A percentile compares a stretch with the other conserved stretches of the same genome.
Conservation (phyloP, 2,888 invertebrate species). For the Lasioglossum zephyrum region DNA sequence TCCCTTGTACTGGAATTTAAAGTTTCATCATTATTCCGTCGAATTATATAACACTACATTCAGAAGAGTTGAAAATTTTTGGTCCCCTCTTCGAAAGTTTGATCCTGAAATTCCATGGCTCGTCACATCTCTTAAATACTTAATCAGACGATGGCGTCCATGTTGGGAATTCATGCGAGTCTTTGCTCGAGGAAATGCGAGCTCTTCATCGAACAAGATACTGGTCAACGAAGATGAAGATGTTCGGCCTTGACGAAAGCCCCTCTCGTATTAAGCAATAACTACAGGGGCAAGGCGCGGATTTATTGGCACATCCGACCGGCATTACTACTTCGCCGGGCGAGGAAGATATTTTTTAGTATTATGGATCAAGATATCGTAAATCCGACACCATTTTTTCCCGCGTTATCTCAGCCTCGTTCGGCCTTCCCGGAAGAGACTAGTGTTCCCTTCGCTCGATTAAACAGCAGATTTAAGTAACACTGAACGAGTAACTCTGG, state of each 20-base stretch:
- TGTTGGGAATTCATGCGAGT: too few relatives aligned
- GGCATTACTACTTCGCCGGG: not conserved
- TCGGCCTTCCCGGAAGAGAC: not conserved
- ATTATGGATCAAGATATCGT: constrained; percentile 31
- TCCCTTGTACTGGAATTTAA: too few relatives aligned
- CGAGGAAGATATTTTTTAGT: constrained; percentile 22
- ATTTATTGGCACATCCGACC: constrained; percentile 28
- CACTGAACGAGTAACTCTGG: not conserved
- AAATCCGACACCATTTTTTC: constrained; percentile 18
- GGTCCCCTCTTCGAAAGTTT: too few relatives aligned
- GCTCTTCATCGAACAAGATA: not conserved
- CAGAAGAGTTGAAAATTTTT: too few relatives aligned
- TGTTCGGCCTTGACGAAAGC: not conserved
- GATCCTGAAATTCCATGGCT: too few relatives aligned
- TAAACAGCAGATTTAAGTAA: not conserved
- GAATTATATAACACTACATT: too few relatives aligned
- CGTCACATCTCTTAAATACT: too few relatives aligned
- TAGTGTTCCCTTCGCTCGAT: not conserved
- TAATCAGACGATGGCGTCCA: too few relatives aligned
- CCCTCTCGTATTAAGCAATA: constrained; percentile 11
- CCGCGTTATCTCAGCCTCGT: constrained; percentile 16
- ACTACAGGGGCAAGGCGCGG: not conserved
- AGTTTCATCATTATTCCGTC: too few relatives aligned
- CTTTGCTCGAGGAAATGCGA: not conserved
- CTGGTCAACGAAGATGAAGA: not conserved